Evolutionary conservation across 2,113 vertebrate genomes (phyloP).

Genomic region (Mugil cephalus): DNA sequence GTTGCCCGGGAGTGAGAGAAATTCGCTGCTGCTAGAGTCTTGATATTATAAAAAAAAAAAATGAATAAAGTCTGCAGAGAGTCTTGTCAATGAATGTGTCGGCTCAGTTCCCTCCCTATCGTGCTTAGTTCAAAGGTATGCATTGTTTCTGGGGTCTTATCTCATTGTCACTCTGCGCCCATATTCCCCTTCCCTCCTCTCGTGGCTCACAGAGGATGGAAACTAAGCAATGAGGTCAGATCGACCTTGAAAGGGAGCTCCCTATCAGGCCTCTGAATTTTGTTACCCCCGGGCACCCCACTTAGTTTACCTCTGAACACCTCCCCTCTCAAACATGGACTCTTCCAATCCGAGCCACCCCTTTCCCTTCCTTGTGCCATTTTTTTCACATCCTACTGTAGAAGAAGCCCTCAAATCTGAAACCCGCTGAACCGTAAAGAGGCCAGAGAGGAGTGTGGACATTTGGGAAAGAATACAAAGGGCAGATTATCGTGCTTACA

Average conservation of each 20-base stretch:
- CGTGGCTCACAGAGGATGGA: conserved; percentile 72
- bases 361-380: conserved; percentile 23
- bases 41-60: neutral
- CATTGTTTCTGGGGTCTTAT: conserved; percentile 76
- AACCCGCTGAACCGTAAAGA: conserved; percentile 21
- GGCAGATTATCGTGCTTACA: conserved; percentile 25
- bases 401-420: conserved; percentile 38
- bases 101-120: conserved; percentile 24
- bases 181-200: conserved; percentile 59
- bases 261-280: conserved; percentile 70
- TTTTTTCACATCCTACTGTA: conserved; percentile 26
- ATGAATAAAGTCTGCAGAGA: conserved; percentile 40
- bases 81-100: conserved; percentile 60
- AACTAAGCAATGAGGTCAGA: conserved; percentile 82
- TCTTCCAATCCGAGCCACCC: conserved; percentile 52
- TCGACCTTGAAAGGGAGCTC: conserved; percentile 83
- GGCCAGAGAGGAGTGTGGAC: conserved; percentile 17
- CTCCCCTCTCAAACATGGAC: conserved; percentile 55
- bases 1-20: conserved; percentile 45
- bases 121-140: conserved; percentile 70
- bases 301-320: conserved; percentile 69
- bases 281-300: conserved; percentile 62
- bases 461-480: conserved; percentile 11
- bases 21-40: neutral
- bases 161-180: conserved; percentile 74